Percentiles rank a stretch among this genome's conserved stretches.
These are phyloP conservation scores for Acromyrmex echinatior DNA, from an alignment of 1,140 invertebrate species.

Conservation along the genomic window DNA sequence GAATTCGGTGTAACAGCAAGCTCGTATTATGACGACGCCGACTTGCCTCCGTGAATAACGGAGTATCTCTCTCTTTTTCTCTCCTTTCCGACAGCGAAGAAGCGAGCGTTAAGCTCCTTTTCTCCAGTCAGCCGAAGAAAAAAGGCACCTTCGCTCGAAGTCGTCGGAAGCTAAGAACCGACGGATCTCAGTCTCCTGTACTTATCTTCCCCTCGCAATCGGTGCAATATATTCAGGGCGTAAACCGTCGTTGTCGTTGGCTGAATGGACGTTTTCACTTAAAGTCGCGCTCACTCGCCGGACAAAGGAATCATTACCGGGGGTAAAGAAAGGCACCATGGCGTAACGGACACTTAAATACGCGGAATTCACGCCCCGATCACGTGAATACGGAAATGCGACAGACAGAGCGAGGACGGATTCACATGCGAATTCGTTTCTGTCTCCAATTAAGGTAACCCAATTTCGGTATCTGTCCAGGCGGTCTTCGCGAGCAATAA, in stretches of 20 bases:
- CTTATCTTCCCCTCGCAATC: conserved; percentile 83
- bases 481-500: conserved; percentile 22
- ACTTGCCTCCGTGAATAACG: conserved; percentile 38
- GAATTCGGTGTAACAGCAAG: conserved; percentile 42
- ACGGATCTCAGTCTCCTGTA: conserved; percentile 74
- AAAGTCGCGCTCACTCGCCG: conserved; percentile 79
- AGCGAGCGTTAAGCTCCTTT: conserved; percentile 68
- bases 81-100: conserved; percentile 25
- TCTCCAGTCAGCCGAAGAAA: conserved; percentile 41
- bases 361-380: conserved; percentile 85
- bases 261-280: conserved; percentile 82
- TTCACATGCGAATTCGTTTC: conserved; percentile 25
- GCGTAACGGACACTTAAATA: conserved; percentile 82
- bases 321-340: conserved; percentile 77
- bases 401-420: conserved; percentile 44
- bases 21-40: conserved; percentile 68
- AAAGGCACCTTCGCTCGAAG: conserved; percentile 37
- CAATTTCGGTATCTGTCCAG: conserved; percentile 67
- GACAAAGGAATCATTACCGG: conserved; percentile 85
- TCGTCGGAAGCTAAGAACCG: conserved; percentile 66
- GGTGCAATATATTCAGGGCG: conserved; percentile 82
- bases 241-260: conserved; percentile 78
- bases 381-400: conserved; percentile 76
- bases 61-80: background rate
- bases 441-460: conserved; percentile 74